Evolutionary conservation across 2,888 invertebrate genomes (phyloP), one percentile per base, ranked within the genome.

Genomic region (Conomelus anceps): DNA sequence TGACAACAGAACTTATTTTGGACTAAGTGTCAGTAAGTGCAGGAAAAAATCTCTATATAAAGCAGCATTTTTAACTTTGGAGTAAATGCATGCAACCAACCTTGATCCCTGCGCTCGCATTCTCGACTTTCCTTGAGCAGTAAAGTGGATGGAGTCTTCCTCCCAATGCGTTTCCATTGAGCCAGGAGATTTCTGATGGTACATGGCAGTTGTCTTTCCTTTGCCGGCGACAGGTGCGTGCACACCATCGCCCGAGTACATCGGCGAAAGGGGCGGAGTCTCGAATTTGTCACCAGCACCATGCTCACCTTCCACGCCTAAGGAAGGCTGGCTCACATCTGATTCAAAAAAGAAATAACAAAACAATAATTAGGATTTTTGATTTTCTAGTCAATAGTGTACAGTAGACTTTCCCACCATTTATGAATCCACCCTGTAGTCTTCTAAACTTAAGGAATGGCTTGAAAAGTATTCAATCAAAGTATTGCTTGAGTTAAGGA

Each of bases 251-350:
- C 94, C 94, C 0, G 95, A 94, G 92, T 95, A 95, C 94, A 95
- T 95, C 3, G 95, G 95, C 41, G 95, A 95, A 26, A 94, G 93
- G 13, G 95, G 95, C 4, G 95, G 95, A 86, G 95, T 95, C 86
- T 94, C 93, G 91, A 93, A 91, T 91, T 93, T 92, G 90, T 94
- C 88, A 91, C 93, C 91, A 86, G 87, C 93, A 91, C 91, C 92
- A 91, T 86, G 93, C 92, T 96, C 95, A 92, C 95, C 95, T 92
- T 96, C 96, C 7, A 95, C 95, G 90, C 96, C 96, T 89, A 96
- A 93, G 0, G 97, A 96, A 0, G 96, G 96, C 92, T 97, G 97
- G 92, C 96, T 97, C 3, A 96, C 95, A 92, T 97, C 97, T 96
- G 92, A 22, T 91, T 91, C 0, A 24, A 23, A 23, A 89, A 87